Evolutionary conservation across 1,140 invertebrate genomes (phyloP).

Genomic region (Thalassaphorura encarpata): DNA sequence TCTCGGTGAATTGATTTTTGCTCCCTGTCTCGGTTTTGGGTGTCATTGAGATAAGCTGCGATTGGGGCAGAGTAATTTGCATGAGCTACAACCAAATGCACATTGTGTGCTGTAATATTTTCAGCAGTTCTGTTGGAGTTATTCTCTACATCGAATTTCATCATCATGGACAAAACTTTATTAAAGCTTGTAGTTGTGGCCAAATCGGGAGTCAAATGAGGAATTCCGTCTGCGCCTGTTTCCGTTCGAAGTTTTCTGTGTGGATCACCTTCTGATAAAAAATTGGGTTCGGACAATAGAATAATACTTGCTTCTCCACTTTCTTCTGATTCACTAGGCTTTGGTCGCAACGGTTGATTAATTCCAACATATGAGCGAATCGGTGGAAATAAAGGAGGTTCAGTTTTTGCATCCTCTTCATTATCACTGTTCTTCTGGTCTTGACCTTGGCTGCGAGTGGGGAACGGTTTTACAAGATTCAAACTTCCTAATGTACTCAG

Average conservation of each 20-base stretch:
- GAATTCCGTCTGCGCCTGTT: neutral
- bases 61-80: neutral
- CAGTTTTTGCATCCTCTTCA: neutral
- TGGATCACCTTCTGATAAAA: neutral
- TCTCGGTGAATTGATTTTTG: conserved; percentile 24
- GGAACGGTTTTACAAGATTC: conserved; percentile 23
- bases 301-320: neutral
- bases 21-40: conserved; percentile 10
- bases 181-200: conserved; percentile 23
- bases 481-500: conserved; percentile 26
- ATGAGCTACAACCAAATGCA: conserved; percentile 21
- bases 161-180: conserved; percentile 32
- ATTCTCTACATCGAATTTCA: conserved; percentile 13
- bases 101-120: conserved; percentile 17
- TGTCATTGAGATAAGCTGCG: neutral
- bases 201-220: conserved; percentile 16
- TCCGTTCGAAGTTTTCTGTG: conserved; percentile 9
- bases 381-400: conserved; percentile 26
- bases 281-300: neutral
- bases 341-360: conserved; percentile 28
- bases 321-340: conserved; percentile 12
- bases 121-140: neutral
- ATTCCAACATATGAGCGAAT: conserved; percentile 29
- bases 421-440: neutral
- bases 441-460: neutral